A percentile compares a stretch with the other conserved stretches of the same genome.
phyloP scores from a whole-genome alignment of 35 echinoderm and acorn worm species.

The Amphiura filiformis region DNA sequence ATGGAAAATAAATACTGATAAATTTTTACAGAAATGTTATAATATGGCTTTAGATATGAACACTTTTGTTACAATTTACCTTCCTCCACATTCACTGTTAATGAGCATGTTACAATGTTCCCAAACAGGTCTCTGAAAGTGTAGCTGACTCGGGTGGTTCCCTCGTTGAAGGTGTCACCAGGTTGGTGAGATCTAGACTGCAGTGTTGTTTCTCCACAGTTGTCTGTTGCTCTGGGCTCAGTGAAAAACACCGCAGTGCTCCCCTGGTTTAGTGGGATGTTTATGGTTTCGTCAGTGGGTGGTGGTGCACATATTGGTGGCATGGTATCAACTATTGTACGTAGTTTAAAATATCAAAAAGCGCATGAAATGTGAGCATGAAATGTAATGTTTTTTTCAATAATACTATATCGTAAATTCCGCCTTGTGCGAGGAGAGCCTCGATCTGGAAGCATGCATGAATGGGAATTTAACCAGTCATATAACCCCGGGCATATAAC shows the following conservation, averaged over 20 bases:
- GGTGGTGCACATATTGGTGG: slow-evolving; percentile 11
- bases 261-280: slow-evolving; percentile 5
- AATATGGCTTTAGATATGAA: no score
- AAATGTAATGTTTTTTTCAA: no score
- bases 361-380: no score
- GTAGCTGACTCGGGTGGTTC: background rate
- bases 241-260: slow-evolving; percentile 2
- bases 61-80: no score
- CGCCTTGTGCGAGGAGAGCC: no score
- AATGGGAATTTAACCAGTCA: no score
- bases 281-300: slow-evolving; percentile 11
- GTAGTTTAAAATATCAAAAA: no score
- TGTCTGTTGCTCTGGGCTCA: slow-evolving; percentile 21
- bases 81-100: slow-evolving; percentile 16
- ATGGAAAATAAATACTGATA: no score
- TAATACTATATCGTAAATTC: no score
- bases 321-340: slow-evolving; percentile 4
- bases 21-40: no score
- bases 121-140: slow-evolving; percentile 6
- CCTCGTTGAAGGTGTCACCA: background rate
- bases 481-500: no score
- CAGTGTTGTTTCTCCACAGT: background rate
- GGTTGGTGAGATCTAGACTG: background rate
- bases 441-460: no score
- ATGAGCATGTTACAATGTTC: slow-evolving; percentile 8